phyloP scores from a whole-genome alignment of 2,113 vertebrate genomes.

The Aviceda subcristata region DNA sequence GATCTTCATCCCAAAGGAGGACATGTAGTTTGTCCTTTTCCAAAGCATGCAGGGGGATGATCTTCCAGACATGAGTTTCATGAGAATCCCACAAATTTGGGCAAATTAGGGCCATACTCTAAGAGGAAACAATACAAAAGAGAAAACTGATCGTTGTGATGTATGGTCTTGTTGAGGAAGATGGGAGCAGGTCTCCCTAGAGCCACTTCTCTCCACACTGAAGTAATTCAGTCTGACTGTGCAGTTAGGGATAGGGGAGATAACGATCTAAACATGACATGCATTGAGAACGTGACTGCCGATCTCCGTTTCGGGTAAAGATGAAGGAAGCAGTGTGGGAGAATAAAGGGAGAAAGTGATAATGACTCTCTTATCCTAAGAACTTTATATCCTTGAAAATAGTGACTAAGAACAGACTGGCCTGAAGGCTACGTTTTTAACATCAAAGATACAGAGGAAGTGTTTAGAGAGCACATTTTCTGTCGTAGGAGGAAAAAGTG shows the following conservation, averaged over 20 bases:
- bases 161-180: neutral
- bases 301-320: neutral
- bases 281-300: neutral
- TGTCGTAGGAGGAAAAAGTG: neutral
- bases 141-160: rapidly evolving
- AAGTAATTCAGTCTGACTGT: neutral
- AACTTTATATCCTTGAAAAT: neutral
- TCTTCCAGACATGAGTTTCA: neutral
- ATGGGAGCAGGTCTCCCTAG: neutral
- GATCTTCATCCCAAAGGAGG: neutral
- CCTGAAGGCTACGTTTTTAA: neutral
- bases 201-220: neutral
- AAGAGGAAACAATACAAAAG: too few species aligned
- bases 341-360: neutral
- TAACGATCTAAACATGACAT: neutral
- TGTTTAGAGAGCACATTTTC: constrained; percentile 7
- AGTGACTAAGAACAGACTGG: neutral
- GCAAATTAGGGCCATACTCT: too few species aligned
- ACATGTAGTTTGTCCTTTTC: neutral
- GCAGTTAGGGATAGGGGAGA: neutral
- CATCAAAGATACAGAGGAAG: neutral
- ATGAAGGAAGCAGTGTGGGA: neutral
- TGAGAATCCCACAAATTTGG: neutral
- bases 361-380: neutral
- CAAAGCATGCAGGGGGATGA: neutral